Percentiles rank a stretch among this genome's conserved stretches.
Conservation (phyloP, 2,888 invertebrate species). For the Andrena hattorfiana region DNA sequence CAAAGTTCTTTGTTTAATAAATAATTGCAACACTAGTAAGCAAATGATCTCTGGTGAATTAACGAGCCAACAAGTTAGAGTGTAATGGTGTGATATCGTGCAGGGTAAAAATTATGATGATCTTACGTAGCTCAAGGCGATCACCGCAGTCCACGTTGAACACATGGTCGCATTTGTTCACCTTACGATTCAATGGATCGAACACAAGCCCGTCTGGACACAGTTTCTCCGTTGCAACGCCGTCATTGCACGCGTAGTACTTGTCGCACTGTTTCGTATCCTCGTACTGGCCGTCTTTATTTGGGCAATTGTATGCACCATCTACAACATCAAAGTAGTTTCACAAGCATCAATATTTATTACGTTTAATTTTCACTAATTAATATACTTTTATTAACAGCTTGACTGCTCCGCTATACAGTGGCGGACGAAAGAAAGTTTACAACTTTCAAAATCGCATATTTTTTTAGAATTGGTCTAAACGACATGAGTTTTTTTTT, state of each 20-base stretch:
- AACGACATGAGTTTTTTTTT: too few species aligned
- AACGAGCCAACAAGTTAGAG: too few species aligned
- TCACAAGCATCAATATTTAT: slow-evolving; percentile 9
- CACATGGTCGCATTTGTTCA: slow-evolving; percentile 96
- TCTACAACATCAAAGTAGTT: slow-evolving; percentile 74
- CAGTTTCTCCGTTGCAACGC: slow-evolving; percentile 90
- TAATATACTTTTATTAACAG: too few species aligned
- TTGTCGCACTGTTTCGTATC: slow-evolving; percentile 94
- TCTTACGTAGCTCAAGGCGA: slow-evolving; percentile 94
- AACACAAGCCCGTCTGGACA: slow-evolving; percentile 96
- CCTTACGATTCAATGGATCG: slow-evolving; percentile 93
- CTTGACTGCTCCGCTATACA: too few species aligned
- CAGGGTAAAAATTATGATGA: slow-evolving; percentile 3
- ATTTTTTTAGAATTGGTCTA: too few species aligned
- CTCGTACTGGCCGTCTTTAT: slow-evolving; percentile 93
- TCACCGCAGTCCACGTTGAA: slow-evolving; percentile 97
- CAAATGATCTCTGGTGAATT: too few species aligned
- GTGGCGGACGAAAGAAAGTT: too few species aligned
- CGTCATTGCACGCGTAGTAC: slow-evolving; percentile 92
- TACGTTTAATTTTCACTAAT: neutral
- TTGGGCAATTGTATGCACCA: slow-evolving; percentile 91
- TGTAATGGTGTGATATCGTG: neutral
- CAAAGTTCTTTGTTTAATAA: too few species aligned
- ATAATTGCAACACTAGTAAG: too few species aligned
- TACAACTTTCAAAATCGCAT: too few species aligned